Base-by-base conservation (phyloP, 2,113 vertebrate species). In the Hirundichthys speculiger region DNA sequence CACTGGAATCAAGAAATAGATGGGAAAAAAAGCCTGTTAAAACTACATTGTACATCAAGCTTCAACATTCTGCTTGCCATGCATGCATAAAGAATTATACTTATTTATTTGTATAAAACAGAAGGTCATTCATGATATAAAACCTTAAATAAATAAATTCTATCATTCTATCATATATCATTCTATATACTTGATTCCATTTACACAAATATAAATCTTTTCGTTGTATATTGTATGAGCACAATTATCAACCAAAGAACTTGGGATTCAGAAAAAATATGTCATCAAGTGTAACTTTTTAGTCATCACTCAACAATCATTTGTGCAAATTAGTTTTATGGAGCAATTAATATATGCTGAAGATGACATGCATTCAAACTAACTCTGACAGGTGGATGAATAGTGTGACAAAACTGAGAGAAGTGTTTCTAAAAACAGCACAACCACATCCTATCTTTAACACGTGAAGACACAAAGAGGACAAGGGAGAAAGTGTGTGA, bases 341-440 rank as follows among this genome's bases (percentile, higher is more conserved):
- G 40, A 63, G 61, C 19, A 59, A 57, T 40, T 62, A 52, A 61
- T 22, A 66, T 64, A 62, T 64, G 34, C 50, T 21, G 5, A 50
- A 67, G 62, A 63, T 64, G 51, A 42, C 43, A 48, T 43, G 45
- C 34, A 16, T 45, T 60, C 20, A 50, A 19, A 40, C 42, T 64
- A 61, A 46, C n/a, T 48, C 21, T 61, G 61, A 66, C 48, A 75
- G 19, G 21, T 27, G 2, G 30, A 59, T 13, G 48, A 52, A 38
- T 13, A n/a, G 55, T 22, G 2, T 48, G 67, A 72, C 43, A 25
- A 27, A 42, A 64, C 22, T 53, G n/a, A 67, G 42, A 70, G 16
- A 47, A 22, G 19, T 39, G 45, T 38, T 63, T 62, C 39, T 56
- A 46, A 70, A 69, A 21, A 15, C 46, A 54, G n/a, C 27, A 19